Percentiles rank a stretch among this genome's conserved stretches.
Evolutionary conservation across 2,113 vertebrate species (phyloP).

Genomic region (Myotis davidii): DNA sequence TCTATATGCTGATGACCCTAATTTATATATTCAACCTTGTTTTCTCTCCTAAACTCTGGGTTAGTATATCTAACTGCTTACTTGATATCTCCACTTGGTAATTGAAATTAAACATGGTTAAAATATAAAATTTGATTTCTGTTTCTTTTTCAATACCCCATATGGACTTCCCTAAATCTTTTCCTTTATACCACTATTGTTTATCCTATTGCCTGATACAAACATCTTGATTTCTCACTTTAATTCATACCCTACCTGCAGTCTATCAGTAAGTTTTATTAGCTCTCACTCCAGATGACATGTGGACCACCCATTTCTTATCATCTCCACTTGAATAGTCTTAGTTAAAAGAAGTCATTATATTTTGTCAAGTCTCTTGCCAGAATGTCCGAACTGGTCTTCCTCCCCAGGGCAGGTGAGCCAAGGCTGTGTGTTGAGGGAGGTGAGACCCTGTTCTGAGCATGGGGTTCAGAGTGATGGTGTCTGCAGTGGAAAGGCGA

Average conservation of each 20-base stretch:
- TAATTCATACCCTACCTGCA: neutral
- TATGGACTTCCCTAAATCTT: neutral
- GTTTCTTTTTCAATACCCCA: neutral
- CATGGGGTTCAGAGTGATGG: neutral
- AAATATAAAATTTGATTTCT: neutral
- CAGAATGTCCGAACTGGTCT: neutral
- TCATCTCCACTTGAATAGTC: neutral
- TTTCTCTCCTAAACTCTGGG: neutral
- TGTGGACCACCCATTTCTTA: neutral
- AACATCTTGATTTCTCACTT: neutral
- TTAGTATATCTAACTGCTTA: neutral
- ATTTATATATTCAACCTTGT: neutral
- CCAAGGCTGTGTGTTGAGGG: neutral
- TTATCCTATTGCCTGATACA: neutral
- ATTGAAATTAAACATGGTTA: constrained; percentile 20
- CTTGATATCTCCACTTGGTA: neutral
- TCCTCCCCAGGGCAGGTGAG: neutral
- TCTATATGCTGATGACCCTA: neutral
- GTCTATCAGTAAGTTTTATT: neutral
- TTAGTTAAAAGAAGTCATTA: neutral
- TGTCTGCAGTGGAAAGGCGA: neutral
- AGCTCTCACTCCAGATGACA: neutral
- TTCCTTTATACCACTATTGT: neutral
- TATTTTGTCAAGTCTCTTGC: neutral
- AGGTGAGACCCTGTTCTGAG: neutral